These are phyloP conservation scores for Cyaniris semiargus DNA, from an alignment of 2,888 invertebrate genomes.

Conservation along the genomic window DNA sequence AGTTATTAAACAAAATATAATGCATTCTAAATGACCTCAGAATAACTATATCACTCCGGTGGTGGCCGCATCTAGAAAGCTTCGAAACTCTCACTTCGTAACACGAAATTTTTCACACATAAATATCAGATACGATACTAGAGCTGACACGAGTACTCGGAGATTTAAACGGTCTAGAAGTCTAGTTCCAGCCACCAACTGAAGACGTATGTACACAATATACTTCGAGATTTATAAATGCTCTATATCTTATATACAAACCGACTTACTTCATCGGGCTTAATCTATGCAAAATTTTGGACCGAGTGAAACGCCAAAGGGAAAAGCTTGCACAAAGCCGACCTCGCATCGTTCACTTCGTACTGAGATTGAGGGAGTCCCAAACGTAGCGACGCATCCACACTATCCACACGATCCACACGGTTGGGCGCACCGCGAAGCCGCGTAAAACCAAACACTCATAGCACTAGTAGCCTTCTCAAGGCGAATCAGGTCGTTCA, in stretches of 20 bases:
- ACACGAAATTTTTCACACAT: not conserved
- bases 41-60: not conserved
- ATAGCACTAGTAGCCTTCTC: conserved; percentile 6
- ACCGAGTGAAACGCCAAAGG: conserved; percentile 23
- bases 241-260: conserved; percentile 47
- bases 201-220: conserved; percentile 12
- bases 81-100: not conserved
- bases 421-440: not conserved
- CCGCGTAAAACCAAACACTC: not conserved
- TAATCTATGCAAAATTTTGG: conserved; percentile 26
- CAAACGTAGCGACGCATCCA: not conserved
- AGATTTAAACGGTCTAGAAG: not conserved
- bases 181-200: conserved; percentile 18
- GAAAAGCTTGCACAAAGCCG: conserved; percentile 27
- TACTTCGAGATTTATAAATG: conserved; percentile 38
- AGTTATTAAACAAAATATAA: conserved; percentile 27
- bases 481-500: conserved; percentile 2
- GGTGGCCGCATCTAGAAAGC: not conserved
- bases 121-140: not conserved
- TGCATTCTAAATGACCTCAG: conserved; percentile 10
- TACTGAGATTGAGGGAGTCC: conserved; percentile 18
- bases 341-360: conserved; percentile 18
- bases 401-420: not conserved
- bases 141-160: not conserved
- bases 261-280: conserved; percentile 39